Conservation (phyloP, 1,140 invertebrate species). For the Coboldia fuscipes region DNA sequence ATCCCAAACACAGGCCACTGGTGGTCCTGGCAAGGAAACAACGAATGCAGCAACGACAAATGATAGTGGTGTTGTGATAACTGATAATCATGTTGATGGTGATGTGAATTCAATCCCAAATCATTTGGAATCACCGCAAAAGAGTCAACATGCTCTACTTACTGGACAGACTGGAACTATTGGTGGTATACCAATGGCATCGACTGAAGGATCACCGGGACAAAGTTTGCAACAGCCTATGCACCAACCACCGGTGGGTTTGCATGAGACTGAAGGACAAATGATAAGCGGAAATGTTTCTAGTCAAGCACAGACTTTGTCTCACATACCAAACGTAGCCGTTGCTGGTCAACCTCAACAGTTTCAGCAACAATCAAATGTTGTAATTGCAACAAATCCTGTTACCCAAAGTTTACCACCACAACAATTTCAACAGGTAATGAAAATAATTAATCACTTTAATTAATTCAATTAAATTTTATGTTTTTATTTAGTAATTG, state of each 20-base stretch:
- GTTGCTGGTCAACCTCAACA: constrained; percentile 19
- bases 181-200: not conserved
- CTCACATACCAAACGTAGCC: constrained; percentile 24
- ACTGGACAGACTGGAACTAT: not conserved
- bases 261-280: too few relatives aligned
- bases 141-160: not conserved
- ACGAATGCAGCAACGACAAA: not conserved
- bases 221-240: constrained; percentile 6
- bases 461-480: too few relatives aligned
- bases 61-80: constrained; percentile 3
- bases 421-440: constrained; percentile 28
- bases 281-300: not conserved
- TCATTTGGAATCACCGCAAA: not conserved
- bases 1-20: not conserved
- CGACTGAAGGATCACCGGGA: not conserved
- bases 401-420: constrained; percentile 27
- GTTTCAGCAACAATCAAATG: constrained; percentile 10
- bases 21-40: not conserved
- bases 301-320: constrained; percentile 24
- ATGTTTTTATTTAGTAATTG: too few relatives aligned
- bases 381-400: constrained; percentile 23
- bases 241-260: constrained; percentile 6
- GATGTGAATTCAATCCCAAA: not conserved
- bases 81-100: constrained; percentile 13
- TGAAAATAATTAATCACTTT: too few relatives aligned